Evolutionary conservation across 2,888 invertebrate genomes (phyloP).

Genomic region (Strigamia maritima): DNA sequence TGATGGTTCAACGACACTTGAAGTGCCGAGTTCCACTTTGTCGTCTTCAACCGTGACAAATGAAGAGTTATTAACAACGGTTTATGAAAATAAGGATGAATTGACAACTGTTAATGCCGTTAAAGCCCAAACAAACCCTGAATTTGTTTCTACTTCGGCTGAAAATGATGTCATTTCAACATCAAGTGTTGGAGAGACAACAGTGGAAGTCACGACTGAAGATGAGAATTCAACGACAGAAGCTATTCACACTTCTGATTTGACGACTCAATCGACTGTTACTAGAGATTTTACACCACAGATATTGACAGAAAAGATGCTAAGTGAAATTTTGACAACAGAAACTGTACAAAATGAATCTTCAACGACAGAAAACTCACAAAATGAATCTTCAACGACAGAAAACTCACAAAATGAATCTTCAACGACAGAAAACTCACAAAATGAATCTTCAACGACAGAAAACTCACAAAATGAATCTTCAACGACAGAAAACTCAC

Average conservation of each 20-base stretch:
- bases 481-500: too few relatives aligned
- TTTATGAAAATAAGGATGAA: too few relatives aligned
- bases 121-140: neutral
- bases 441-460: too few relatives aligned
- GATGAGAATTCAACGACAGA: neutral
- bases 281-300: too few relatives aligned
- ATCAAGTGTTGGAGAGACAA: too few relatives aligned
- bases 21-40: neutral
- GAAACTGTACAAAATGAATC: neutral
- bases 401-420: neutral
- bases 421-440: neutral
- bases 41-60: neutral
- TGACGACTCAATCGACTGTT: too few relatives aligned
- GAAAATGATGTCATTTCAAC: neutral
- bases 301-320: too few relatives aligned
- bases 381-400: neutral
- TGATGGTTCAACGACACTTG: neutral
- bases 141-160: too few relatives aligned
- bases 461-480: too few relatives aligned
- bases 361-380: neutral
- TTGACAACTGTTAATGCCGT: too few relatives aligned
- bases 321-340: too few relatives aligned
- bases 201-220: neutral
- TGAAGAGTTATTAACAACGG: neutral
- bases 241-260: too few relatives aligned